Evolutionary conservation across 2,797 vertebrate species (phyloP).

Genomic region (Tangara arthus): DNA sequence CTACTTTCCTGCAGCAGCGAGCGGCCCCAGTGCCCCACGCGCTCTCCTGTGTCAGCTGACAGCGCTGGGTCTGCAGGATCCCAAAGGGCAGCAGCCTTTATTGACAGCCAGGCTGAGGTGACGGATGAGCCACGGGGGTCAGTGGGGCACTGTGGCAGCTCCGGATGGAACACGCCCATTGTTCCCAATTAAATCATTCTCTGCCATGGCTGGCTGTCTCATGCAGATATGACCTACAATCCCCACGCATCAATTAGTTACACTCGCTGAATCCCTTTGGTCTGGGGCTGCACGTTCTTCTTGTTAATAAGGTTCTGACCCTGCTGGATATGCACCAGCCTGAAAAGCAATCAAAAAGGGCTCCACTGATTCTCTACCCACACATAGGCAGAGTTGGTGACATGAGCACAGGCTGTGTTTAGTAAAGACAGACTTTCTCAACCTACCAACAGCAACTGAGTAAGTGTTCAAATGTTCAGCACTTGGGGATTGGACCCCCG

Average conservation of each 20-base stretch:
- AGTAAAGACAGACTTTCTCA: neutral
- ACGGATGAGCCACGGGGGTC: neutral
- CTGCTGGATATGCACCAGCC: neutral
- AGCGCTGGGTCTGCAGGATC: neutral
- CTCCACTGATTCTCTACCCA: neutral
- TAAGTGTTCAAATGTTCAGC: neutral
- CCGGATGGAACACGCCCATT: neutral
- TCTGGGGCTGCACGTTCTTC: neutral
- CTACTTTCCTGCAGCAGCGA: constrained; percentile 24
- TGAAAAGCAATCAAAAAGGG: neutral
- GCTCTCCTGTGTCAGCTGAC: neutral
- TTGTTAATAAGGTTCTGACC: constrained; percentile 18
- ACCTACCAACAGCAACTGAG: neutral
- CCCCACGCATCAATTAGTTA: neutral
- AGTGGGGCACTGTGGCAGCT: constrained; percentile 59
- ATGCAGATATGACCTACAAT: neutral
- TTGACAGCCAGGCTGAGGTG: neutral
- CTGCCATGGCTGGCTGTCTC: neutral
- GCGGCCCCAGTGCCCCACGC: neutral
- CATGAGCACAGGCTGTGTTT: fast-evolving
- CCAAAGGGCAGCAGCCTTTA: neutral
- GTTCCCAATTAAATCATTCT: neutral
- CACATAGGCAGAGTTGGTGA: neutral
- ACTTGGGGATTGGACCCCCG: neutral
- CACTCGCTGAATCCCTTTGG: neutral